Evolutionary conservation across 2,797 vertebrate species (phyloP).

Genomic region (Peromyscus aztecus): DNA sequence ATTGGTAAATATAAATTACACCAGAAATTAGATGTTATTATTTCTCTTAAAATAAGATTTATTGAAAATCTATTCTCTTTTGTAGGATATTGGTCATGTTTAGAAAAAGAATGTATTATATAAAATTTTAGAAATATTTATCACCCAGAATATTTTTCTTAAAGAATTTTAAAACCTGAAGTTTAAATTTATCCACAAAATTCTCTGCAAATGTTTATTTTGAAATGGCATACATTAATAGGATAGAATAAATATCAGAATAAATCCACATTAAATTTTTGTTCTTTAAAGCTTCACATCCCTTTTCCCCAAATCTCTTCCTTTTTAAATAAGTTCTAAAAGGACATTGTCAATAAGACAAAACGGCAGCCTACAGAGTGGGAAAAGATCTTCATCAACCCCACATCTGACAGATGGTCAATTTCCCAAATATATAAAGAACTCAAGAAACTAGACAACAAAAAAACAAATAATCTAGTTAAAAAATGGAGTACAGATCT

Average conservation of each 20-base stretch:
- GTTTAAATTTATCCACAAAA: not conserved
- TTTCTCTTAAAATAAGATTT: not conserved
- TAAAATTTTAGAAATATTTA: not conserved
- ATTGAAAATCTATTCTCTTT: not conserved
- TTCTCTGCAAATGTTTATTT: not conserved
- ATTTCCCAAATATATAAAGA: no score
- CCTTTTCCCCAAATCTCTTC: not conserved
- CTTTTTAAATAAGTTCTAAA: not conserved
- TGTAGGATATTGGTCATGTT: not conserved
- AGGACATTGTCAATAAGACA: no score
- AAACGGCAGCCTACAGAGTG: no score
- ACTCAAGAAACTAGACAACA: no score
- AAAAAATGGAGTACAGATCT: no score
- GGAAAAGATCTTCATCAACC: no score
- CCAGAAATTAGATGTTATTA: not conserved
- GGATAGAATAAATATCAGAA: not conserved
- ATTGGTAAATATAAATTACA: not conserved
- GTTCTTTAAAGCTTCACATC: not conserved
- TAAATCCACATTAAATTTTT: not conserved
- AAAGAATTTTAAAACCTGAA: not conserved
- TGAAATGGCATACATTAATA: not conserved
- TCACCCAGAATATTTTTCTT: not conserved
- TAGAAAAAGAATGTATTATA: not conserved
- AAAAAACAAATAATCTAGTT: no score
- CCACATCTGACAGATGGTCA: no score